Conservation (phyloP, 2,888 invertebrate species). For the Apamea sordens region DNA sequence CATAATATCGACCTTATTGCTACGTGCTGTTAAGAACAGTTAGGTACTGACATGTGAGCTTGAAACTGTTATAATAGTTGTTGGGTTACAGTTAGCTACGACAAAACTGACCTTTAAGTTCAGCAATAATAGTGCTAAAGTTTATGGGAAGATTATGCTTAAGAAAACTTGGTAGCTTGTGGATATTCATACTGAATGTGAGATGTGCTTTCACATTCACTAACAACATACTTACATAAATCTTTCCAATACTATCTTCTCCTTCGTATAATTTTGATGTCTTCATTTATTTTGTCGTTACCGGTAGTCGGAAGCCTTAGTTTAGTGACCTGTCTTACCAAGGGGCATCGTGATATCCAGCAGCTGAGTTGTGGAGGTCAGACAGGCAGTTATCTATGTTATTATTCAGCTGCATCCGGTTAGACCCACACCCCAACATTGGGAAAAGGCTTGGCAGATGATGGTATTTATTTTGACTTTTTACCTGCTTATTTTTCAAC, state of each 20-base stretch:
- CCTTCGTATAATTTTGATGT: not conserved
- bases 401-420: not conserved
- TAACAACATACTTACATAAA: not conserved
- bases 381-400: not conserved
- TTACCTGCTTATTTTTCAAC: not conserved
- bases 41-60: not conserved
- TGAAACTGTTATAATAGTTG: not conserved
- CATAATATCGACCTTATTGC: constrained; percentile 24
- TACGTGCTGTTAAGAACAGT: constrained; percentile 7
- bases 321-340: not conserved
- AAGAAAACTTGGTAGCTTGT: not conserved
- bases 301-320: not conserved
- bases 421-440: not conserved
- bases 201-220: not conserved
- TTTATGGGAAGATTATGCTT: constrained; percentile 2
- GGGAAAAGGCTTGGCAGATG: not conserved
- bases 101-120: not conserved
- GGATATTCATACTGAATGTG: not conserved
- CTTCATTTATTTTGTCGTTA: not conserved
- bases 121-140: not conserved
- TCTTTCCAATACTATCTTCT: not conserved
- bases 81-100: not conserved
- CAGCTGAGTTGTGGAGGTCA: not conserved
- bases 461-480: too few relatives aligned
- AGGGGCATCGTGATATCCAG: not conserved